Evolutionary conservation across 2,797 vertebrate genomes (phyloP).

Genomic region (Sus cebifrons): DNA sequence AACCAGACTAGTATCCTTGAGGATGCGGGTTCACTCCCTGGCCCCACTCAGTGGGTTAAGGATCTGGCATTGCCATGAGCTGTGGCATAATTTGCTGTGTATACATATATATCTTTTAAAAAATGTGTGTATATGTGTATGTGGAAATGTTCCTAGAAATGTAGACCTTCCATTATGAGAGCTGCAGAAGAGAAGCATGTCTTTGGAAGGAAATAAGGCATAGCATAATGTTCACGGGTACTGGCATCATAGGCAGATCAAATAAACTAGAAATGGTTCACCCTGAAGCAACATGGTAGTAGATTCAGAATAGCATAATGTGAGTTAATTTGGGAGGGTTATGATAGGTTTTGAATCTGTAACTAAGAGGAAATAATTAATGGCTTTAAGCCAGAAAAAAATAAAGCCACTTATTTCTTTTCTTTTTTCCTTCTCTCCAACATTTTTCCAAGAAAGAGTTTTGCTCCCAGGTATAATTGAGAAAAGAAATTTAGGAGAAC

Average conservation of each 20-base stretch:
- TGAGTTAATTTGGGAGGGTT: background rate
- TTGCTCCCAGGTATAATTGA: conserved; percentile 56
- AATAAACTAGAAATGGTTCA: background rate
- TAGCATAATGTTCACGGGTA: background rate
- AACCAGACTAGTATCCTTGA: too few species aligned
- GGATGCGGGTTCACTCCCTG: too few species aligned
- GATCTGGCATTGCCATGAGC: too few species aligned
- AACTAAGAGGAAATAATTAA: conserved; percentile 30
- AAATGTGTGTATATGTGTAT: too few species aligned
- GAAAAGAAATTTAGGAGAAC: conserved; percentile 70
- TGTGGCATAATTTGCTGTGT: too few species aligned
- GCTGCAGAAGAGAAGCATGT: background rate
- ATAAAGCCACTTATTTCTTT: background rate
- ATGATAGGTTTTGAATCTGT: background rate
- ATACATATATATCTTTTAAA: too few species aligned
- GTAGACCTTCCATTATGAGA: background rate
- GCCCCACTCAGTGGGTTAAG: too few species aligned
- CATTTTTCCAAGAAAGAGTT: conserved; percentile 64
- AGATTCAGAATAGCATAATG: background rate
- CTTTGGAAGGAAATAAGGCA: background rate
- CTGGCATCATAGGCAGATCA: background rate
- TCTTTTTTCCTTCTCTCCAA: background rate
- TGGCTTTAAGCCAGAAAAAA: conserved; percentile 40
- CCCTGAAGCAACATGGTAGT: background rate
- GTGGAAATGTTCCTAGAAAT: background rate